These are phyloP conservation scores for Spodoptera littoralis DNA, from an alignment of 2,888 invertebrate genomes.

Conservation along the genomic window DNA sequence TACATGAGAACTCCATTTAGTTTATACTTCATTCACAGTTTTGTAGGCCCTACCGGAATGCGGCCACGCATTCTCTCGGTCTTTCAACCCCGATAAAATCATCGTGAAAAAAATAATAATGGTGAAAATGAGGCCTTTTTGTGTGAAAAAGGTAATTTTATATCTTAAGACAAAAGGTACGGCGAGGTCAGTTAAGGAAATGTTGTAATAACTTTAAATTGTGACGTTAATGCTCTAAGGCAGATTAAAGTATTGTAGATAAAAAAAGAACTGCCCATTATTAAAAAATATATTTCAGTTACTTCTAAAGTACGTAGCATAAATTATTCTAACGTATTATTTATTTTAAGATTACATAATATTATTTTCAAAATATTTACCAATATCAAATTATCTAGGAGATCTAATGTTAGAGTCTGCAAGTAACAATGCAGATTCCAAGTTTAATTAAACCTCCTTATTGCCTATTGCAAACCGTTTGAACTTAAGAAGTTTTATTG, in stretches of 20 bases:
- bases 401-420: constrained; percentile 33
- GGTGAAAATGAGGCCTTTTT: constrained; percentile 22
- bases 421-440: constrained; percentile 36
- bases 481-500: constrained; percentile 34
- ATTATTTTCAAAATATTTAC: no score
- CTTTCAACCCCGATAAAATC: constrained; percentile 23
- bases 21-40: constrained; percentile 1
- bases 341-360: no score
- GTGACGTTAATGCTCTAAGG: no score
- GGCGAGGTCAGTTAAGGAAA: constrained; percentile 17
- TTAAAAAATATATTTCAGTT: no score
- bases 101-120: constrained; percentile 39
- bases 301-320: no score
- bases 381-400: neutral
- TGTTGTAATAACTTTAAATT: constrained; percentile 9
- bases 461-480: constrained; percentile 38
- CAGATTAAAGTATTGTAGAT: no score
- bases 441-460: constrained; percentile 45
- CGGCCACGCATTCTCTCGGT: constrained; percentile 28
- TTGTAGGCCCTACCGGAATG: constrained; percentile 26
- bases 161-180: constrained; percentile 20
- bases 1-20: constrained; percentile 4
- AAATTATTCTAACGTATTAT: no score
- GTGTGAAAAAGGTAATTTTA: constrained; percentile 30
- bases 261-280: no score